These are phyloP conservation scores for Myotis lucifugus DNA, from an alignment of 2,113 vertebrate species.

Conservation along the genomic window DNA sequence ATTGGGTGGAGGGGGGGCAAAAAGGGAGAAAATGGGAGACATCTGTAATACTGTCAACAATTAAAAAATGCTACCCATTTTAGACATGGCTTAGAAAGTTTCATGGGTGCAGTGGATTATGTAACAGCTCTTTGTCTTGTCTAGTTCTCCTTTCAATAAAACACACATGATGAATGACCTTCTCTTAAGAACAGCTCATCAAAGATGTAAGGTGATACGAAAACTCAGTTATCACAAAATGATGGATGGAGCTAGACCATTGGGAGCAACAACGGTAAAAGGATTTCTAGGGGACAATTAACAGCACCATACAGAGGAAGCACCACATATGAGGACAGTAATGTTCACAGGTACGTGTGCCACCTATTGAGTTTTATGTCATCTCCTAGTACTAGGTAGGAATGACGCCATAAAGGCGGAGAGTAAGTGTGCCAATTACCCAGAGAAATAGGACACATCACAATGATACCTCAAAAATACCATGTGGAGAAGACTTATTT, in stretches of 20 bases:
- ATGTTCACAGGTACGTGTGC: neutral
- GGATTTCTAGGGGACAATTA: neutral
- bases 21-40: no score
- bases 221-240: neutral
- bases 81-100: neutral
- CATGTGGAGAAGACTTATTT: neutral
- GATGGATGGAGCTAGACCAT: neutral
- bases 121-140: neutral
- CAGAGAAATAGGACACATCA: neutral
- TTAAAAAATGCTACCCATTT: neutral
- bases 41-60: no score
- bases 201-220: conserved; percentile 45
- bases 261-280: neutral
- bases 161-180: conserved; percentile 19
- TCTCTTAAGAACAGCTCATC: conserved; percentile 41
- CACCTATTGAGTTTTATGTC: neutral
- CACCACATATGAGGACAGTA: neutral
- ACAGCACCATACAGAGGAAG: neutral
- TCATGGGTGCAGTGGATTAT: neutral
- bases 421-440: neutral
- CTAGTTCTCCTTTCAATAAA: neutral
- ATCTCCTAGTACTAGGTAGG: neutral
- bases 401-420: neutral
- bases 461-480: neutral
- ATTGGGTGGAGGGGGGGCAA: no score